Evolutionary conservation across 2,113 vertebrate species (phyloP), one percentile per base, ranked within the genome.

Genomic region (Gavialis gangeticus): DNA sequence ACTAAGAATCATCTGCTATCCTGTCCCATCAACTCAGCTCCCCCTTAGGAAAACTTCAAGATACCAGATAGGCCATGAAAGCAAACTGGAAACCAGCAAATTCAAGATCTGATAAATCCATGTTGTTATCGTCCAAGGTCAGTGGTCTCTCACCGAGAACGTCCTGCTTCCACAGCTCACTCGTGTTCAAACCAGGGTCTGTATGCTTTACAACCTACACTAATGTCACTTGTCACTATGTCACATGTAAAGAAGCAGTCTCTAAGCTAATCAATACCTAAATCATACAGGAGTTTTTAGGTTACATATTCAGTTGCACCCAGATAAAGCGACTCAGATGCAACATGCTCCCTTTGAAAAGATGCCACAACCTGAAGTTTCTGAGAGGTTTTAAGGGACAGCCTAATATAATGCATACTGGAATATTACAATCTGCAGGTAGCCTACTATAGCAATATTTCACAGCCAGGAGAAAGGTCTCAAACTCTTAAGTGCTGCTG

Each of bases 401-500:
- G 9, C 27, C 12, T 27, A 58, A 4, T 2, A 4, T 88, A 79
- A 9, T 46, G 71, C 28, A 56, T 28, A 24, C 59, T 62, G 34
- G 19, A 79, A 24, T 34, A 84, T 69, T 64, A 56, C 56, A 86
- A 5, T 7, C 8, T 22, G 24, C 11, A 88, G 13, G 3, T 84
- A 6, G 16, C 24, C 34, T 62, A 66, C 16, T 21, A 28, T 0
- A 84, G 54, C 78, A 91, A 30, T 0, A 0, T 81, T 34, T 11
- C 10, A 84, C 16, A 93, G 19, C 16, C 91, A 91, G 69, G 0
- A 83, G 15, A 87, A 85, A 91, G 19, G 22, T 19, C 81, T 95
- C 46, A 87, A 78, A 9, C 19, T 90, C 88, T 83, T 83, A 78
- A 80, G 80, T 6, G 6, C 2, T 30, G n/a, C 12, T 19, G 18